Evolutionary conservation across 2,888 invertebrate species (phyloP), one percentile per base, ranked within the genome.

Genomic region (Diabrotica balteata): DNA sequence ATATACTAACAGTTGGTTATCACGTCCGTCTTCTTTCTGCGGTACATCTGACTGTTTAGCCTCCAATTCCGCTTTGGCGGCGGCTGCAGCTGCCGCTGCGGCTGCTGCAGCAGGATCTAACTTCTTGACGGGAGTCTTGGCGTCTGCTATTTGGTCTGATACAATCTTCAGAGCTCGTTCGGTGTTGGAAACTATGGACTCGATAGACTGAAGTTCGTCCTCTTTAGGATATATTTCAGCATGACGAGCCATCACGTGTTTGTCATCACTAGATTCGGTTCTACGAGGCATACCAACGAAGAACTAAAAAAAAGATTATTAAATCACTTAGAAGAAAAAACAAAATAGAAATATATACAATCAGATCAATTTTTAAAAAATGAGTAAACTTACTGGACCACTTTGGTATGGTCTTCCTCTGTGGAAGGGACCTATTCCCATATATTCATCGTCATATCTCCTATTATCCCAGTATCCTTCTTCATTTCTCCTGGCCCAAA

Each of bases 161-260:
- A 98, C 96, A 77, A 93, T 90, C 86, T 98, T 98, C 72, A 99
- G 88, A 46, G 97, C 95, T 72, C 93, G 92, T 86, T 99, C 98
- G 17, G 96, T 94, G 81, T 95, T 93, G 5, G 94, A 93, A 10
- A 98, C 97, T 74, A 94, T 93, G 78, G 93, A 92, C 84, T 98
- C 97, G 67, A 98, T 95, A 65, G 91, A 90, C 83, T 93, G 91
- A 72, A 95, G 85, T 86, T 97, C 95, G 76, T 90, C 91, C 84
- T 97, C 97, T 79, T 91, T 90, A 1, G 98, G 98, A 87, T 97
- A 97, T 77, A 99, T 96, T 72, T 93, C 93, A 0, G 94, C 92
- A 84, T 98, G 98, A 78, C 95, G 93, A 60, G 94, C 92, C 83
- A 96, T 90, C 67, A 98, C 95, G 86, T 98, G 97, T 8, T 96